A percentile compares a stretch with the other conserved stretches of the same genome.
phyloP scores from a whole-genome alignment of 2,113 vertebrate species.

The Hippocampus abdominalis region DNA sequence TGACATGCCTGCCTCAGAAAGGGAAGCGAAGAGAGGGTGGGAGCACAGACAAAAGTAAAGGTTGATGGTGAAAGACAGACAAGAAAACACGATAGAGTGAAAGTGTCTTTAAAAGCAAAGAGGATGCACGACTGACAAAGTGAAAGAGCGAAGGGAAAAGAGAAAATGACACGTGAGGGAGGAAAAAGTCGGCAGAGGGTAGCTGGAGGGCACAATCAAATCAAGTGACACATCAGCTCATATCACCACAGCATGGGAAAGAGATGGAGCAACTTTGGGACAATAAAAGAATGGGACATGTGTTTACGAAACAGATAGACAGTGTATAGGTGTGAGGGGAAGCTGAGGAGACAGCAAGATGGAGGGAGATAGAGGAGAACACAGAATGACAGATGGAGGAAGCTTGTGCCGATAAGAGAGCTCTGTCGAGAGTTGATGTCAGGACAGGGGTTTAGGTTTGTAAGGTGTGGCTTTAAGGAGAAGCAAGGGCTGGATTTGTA shows the following conservation, averaged over 20 bases:
- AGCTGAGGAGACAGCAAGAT: slow-evolving; percentile 22
- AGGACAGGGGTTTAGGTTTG: slow-evolving; percentile 3
- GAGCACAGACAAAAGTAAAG: slow-evolving; percentile 30
- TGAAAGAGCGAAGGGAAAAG: slow-evolving; percentile 42
- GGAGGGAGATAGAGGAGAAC: slow-evolving; percentile 13
- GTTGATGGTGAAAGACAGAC: slow-evolving; percentile 22
- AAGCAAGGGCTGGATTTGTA: not conserved
- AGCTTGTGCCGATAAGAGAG: not conserved
- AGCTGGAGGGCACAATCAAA: slow-evolving; percentile 68
- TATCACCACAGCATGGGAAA: slow-evolving; percentile 47
- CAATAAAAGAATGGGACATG: slow-evolving; percentile 20
- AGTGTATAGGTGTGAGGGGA: slow-evolving; percentile 23
- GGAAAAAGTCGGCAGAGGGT: slow-evolving; percentile 59
- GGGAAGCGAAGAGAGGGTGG: slow-evolving; percentile 39
- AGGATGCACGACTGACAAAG: slow-evolving; percentile 45
- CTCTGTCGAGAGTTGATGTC: not conserved
- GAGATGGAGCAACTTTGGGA: slow-evolving; percentile 43
- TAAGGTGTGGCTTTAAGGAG: not conserved
- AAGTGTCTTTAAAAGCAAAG: slow-evolving; percentile 33
- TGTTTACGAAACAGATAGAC: slow-evolving; percentile 33
- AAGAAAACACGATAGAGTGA: slow-evolving; percentile 47
- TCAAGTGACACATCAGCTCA: slow-evolving; percentile 66
- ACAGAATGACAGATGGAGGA: not conserved
- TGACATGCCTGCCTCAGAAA: slow-evolving; percentile 53
- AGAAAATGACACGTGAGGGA: slow-evolving; percentile 46